Base-by-base conservation (phyloP, 30 jellyfish, hydroid and myxozoan species). In the Nemopilema nomurai region DNA sequence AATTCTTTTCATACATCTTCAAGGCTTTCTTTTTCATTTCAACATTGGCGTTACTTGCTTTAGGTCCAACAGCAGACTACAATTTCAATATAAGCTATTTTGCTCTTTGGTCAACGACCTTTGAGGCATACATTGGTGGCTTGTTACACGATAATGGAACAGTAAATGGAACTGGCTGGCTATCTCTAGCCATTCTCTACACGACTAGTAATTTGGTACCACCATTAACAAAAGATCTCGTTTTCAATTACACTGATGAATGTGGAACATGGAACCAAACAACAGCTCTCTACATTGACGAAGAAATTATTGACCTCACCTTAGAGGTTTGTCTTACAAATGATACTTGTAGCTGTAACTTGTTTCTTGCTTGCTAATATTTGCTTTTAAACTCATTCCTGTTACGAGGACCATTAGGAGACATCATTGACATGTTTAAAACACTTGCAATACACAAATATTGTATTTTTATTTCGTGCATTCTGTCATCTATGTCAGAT, bases 41-140 rank as follows among this genome's bases (percentile, higher is more conserved):
- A n/a, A n/a, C n/a, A n/a, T n/a, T n/a, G n/a, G n/a, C n/a, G n/a
- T n/a, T n/a, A n/a, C 57, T 41, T 75, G 27, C 26, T 50, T 8
- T 18, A 20, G 78, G 89, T 65, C 64, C 71, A 49, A 4, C 33
- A 1, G 6, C 57, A 41, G 57, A 3, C 6, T 41, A 82, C 51
- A 69, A 24, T 9, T 25, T 82, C 53, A 20, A 69, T 23, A 16
- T 70, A 4, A 26, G 24, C 6, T 69, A n/a, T 49, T 82, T 22
- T 51, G 90, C 90, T 4, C 76, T 82, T 49, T 82, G 90, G 90
- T 49, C 68, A 17, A 82, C 90, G 29, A 68, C 71, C 16, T 82
- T 29, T 30, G 62, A 50, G 1, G 83, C 82, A 0, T 50, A 26
- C 18, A 19, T 69, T 23, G 82, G 52, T 73, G 90, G 79, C 9